Conservation (phyloP, 2,888 invertebrate species). For the Prostheceraeus crozeri region DNA sequence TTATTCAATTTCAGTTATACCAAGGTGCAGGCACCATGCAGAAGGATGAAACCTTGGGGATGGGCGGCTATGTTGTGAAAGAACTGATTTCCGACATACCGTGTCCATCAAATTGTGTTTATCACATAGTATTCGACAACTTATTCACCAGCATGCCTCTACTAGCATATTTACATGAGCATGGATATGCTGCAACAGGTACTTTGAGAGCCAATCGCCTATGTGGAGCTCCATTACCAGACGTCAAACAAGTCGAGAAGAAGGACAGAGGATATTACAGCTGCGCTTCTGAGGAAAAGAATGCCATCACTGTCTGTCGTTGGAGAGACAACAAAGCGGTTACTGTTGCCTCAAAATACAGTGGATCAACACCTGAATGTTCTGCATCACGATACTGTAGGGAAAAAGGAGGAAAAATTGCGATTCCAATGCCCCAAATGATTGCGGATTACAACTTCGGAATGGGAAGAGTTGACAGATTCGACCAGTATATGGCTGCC, state of each 20-base stretch:
- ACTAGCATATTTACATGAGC: slow-evolving; percentile 2
- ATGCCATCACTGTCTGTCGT: background rate
- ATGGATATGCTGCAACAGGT: slow-evolving; percentile 12
- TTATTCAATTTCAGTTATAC: no score
- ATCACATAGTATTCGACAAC: no score
- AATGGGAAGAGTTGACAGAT: slow-evolving; percentile 16
- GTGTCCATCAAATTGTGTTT: no score
- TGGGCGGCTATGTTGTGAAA: no score
- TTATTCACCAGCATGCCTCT: slow-evolving; percentile 29
- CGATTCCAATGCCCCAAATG: slow-evolving; percentile 23
- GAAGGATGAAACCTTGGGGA: no score
- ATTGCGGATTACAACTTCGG: slow-evolving; percentile 25
- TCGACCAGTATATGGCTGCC: slow-evolving; percentile 17
- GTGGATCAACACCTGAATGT: background rate
- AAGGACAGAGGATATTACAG: no score
- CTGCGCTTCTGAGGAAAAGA: background rate
- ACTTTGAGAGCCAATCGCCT: slow-evolving; percentile 4
- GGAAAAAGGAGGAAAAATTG: background rate
- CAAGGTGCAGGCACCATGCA: no score
- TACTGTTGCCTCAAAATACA: background rate
- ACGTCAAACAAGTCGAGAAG: no score
- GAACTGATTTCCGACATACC: no score
- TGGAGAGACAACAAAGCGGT: background rate
- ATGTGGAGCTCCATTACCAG: slow-evolving; percentile 8
- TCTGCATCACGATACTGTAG: background rate